phyloP scores from a whole-genome alignment of 2,113 vertebrate genomes.

The Seriola quinqueradiata region DNA sequence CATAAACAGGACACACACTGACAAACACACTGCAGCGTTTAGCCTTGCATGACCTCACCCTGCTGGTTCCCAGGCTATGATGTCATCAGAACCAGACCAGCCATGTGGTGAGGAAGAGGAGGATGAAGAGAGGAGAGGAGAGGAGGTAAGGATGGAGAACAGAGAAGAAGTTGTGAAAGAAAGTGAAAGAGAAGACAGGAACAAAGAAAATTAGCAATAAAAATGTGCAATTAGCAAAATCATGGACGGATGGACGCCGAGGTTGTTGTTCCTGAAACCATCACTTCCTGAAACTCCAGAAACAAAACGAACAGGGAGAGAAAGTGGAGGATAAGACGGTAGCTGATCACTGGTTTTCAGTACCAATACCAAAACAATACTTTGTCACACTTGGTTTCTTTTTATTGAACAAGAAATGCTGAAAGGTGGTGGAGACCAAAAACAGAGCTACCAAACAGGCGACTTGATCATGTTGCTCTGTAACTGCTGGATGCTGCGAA shows the following conservation, averaged over 20 bases:
- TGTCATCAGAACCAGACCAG: constrained; percentile 69
- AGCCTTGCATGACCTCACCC: constrained; percentile 66
- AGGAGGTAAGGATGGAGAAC: background rate
- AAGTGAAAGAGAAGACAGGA: background rate
- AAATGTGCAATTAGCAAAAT: too few species aligned
- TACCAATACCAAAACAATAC: too few species aligned
- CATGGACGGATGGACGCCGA: background rate
- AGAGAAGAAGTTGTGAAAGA: background rate
- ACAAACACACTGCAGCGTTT: constrained; percentile 54
- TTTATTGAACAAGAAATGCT: too few species aligned
- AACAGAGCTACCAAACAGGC: background rate
- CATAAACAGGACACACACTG: constrained; percentile 63
- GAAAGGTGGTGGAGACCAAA: background rate
- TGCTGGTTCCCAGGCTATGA: constrained; percentile 72
- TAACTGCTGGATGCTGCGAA: too few species aligned
- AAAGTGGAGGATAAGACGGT: too few species aligned
- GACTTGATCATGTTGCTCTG: background rate
- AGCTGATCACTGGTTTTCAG: too few species aligned
- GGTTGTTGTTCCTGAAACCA: background rate
- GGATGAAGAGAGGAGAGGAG: background rate
- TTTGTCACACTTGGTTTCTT: too few species aligned
- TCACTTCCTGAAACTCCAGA: background rate
- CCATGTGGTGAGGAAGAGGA: constrained; percentile 46
- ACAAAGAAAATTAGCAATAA: background rate
- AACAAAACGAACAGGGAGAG: background rate